phyloP scores from a whole-genome alignment of 2,113 vertebrate species.

The Emydocephalus ijimae region DNA sequence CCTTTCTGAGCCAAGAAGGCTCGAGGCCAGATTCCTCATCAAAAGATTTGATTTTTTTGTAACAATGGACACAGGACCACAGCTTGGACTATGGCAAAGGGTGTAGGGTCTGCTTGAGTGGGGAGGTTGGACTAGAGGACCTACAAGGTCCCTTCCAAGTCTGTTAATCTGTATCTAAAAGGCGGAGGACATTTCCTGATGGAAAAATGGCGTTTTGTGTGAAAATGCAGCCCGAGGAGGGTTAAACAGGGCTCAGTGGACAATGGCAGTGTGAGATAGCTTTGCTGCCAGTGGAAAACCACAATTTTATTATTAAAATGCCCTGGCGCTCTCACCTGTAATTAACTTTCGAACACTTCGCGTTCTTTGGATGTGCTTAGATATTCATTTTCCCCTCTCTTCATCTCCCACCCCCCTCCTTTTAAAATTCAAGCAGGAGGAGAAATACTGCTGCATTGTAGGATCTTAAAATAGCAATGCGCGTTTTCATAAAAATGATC shows the following conservation, averaged over 20 bases:
- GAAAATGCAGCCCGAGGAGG: not conserved
- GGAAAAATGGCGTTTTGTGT: not conserved
- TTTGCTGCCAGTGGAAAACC: not conserved
- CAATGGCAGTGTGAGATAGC: not conserved
- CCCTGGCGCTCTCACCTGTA: not conserved
- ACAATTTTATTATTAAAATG: not conserved
- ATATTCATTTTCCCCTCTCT: not conserved
- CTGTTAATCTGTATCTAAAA: too few relatives aligned
- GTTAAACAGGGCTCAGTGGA: not conserved
- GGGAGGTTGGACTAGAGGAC: too few relatives aligned
- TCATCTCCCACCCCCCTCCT: not conserved
- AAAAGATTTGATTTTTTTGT: slow-evolving; percentile 29
- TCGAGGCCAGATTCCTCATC: not conserved
- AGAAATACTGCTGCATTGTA: not conserved
- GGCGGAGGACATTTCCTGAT: not conserved
- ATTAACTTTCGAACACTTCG: not conserved
- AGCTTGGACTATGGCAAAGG: not conserved
- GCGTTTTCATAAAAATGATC: not conserved
- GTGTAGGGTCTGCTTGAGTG: too few relatives aligned
- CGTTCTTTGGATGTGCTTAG: not conserved
- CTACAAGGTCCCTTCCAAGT: too few relatives aligned
- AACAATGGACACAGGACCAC: not conserved
- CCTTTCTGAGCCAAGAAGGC: not conserved
- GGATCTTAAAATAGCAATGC: not conserved
- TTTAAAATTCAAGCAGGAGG: not conserved